Conservation (phyloP, 1,140 invertebrate genomes). For the Macrocentrus cingulum region DNA sequence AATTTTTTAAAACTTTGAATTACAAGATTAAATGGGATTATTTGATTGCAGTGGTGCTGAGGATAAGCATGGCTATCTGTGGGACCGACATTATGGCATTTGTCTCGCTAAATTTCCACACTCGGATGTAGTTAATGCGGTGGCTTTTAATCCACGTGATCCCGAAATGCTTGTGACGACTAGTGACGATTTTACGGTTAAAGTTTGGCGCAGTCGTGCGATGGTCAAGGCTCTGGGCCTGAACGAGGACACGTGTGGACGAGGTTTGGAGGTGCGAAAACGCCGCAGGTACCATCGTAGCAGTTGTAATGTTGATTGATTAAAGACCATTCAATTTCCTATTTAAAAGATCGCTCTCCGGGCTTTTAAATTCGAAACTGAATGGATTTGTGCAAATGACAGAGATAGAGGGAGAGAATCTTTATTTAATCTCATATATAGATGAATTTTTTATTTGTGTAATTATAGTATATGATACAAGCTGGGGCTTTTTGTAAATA, state of each 20-base stretch:
- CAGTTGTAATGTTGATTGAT: slow-evolving; percentile 52
- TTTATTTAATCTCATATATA: too few species aligned
- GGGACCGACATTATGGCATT: slow-evolving; percentile 84
- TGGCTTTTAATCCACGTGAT: slow-evolving; percentile 83
- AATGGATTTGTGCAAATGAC: too few species aligned
- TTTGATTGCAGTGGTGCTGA: slow-evolving; percentile 75
- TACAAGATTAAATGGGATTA: slow-evolving; percentile 2
- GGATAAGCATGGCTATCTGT: slow-evolving; percentile 82
- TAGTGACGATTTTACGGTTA: slow-evolving; percentile 82
- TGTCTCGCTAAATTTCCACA: slow-evolving; percentile 79
- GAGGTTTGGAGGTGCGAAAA: slow-evolving; percentile 54
- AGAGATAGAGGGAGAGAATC: too few species aligned
- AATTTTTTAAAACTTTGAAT: not conserved
- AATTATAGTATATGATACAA: too few species aligned
- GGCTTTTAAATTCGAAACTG: slow-evolving; percentile 17
- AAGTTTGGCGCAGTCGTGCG: slow-evolving; percentile 68
- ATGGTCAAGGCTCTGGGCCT: slow-evolving; percentile 54
- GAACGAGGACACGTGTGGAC: slow-evolving; percentile 42
- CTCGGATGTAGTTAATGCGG: slow-evolving; percentile 82
- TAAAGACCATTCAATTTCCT: slow-evolving; percentile 54
- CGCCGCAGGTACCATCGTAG: slow-evolving; percentile 46
- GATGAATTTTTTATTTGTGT: too few species aligned
- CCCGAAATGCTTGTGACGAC: slow-evolving; percentile 84
- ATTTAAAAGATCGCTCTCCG: slow-evolving; percentile 43
- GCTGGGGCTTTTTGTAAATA: too few species aligned